These are phyloP conservation scores for Lepidostoma basale DNA, from an alignment of 1,140 invertebrate genomes.

Conservation along the genomic window DNA sequence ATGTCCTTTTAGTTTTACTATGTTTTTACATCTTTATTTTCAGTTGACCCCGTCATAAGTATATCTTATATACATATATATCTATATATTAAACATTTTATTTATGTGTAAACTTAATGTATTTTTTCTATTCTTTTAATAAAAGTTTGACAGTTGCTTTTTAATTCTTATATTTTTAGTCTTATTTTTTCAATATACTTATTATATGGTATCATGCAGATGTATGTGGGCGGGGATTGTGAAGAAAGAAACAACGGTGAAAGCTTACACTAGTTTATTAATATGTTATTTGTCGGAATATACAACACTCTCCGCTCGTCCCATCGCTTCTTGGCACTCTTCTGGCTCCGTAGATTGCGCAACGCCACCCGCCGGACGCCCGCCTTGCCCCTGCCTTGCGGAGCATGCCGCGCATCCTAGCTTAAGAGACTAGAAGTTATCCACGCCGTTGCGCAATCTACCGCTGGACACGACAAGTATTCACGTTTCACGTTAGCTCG, in stretches of 20 bases:
- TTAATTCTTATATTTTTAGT: constrained; percentile 35
- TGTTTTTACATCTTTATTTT: constrained; percentile 11
- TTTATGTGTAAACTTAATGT: constrained; percentile 62
- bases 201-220: constrained; percentile 15
- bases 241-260: constrained; percentile 22
- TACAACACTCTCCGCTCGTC: constrained; percentile 34
- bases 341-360: constrained; percentile 33
- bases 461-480: constrained; percentile 5
- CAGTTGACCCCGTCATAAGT: constrained; percentile 20
- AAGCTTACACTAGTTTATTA: constrained; percentile 44
- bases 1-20: no score
- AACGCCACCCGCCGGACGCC: no score
- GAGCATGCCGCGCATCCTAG: no score
- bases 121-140: constrained; percentile 62
- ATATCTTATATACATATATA: no score
- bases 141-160: constrained; percentile 49
- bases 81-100: constrained; percentile 49
- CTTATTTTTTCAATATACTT: constrained; percentile 29
- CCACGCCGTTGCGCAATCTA: constrained; percentile 38
- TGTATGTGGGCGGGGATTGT: background rate
- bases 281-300: constrained; percentile 43
- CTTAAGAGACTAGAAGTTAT: constrained; percentile 38
- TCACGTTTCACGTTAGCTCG: constrained; percentile 20
- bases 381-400: no score
- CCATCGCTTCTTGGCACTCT: constrained; percentile 36